phyloP scores from a whole-genome alignment of 2,888 invertebrate species.

The Drosophila algonquin region DNA sequence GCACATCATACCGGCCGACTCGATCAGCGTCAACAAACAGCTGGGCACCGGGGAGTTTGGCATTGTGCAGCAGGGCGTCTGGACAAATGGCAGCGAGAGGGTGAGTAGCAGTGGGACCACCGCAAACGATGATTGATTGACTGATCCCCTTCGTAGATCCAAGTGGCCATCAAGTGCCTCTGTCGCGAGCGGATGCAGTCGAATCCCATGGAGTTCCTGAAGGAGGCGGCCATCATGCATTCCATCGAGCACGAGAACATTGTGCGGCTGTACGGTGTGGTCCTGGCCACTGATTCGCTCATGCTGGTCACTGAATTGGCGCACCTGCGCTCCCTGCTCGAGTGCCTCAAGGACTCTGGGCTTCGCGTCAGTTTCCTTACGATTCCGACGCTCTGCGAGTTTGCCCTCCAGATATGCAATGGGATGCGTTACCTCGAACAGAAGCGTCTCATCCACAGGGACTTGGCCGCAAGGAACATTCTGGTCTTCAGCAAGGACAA shows the following conservation, averaged over 20 bases:
- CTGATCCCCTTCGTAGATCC: slow-evolving; percentile 86
- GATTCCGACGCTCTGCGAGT: slow-evolving; percentile 95
- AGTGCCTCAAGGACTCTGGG: slow-evolving; percentile 97
- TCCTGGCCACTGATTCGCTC: slow-evolving; percentile 94
- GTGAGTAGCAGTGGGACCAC: slow-evolving; percentile 85
- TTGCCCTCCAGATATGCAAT: slow-evolving; percentile 97
- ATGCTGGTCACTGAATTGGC: slow-evolving; percentile 96
- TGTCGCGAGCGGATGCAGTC: slow-evolving; percentile 97
- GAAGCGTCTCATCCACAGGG: slow-evolving; percentile 98
- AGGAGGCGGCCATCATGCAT: slow-evolving; percentile 99
- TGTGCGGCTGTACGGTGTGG: slow-evolving; percentile 98
- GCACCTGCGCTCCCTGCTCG: slow-evolving; percentile 95
- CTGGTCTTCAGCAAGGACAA: slow-evolving; percentile 97
- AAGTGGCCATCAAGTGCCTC: slow-evolving; percentile 98
- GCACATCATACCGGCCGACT: slow-evolving; percentile 95
- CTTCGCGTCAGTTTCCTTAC: slow-evolving; percentile 94
- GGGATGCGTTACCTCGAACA: slow-evolving; percentile 99
- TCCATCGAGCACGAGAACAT: slow-evolving; percentile 98
- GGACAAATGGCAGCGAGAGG: slow-evolving; percentile 97
- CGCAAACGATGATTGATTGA: neutral
- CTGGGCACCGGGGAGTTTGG: slow-evolving; percentile 99
- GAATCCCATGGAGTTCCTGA: slow-evolving; percentile 97
- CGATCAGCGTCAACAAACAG: slow-evolving; percentile 96
- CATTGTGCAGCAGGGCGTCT: slow-evolving; percentile 98
- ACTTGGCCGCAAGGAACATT: slow-evolving; percentile 98